Conservation (phyloP, 2,113 vertebrate genomes). For the Sinosuthora webbiana region DNA sequence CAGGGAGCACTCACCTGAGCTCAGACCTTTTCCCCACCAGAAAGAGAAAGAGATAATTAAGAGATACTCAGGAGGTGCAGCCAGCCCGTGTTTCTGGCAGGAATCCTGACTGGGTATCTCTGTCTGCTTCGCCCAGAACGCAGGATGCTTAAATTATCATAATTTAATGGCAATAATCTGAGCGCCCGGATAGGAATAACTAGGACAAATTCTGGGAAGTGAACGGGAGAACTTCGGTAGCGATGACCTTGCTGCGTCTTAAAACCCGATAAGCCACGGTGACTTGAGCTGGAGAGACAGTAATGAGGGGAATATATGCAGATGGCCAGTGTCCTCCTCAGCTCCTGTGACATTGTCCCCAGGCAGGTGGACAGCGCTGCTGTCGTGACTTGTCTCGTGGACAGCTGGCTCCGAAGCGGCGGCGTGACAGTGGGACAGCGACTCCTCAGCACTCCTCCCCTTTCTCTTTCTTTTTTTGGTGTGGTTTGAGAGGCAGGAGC, state of each 20-base stretch:
- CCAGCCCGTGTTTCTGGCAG: slow-evolving; percentile 24
- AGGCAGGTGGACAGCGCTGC: background rate
- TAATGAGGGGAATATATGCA: slow-evolving; percentile 16
- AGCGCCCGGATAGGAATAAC: background rate
- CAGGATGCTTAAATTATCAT: slow-evolving; percentile 48
- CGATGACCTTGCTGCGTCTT: background rate
- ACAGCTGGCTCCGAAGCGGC: background rate
- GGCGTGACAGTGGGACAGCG: background rate
- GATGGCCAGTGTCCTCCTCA: background rate
- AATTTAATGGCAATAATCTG: background rate
- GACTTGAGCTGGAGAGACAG: background rate
- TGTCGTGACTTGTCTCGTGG: background rate
- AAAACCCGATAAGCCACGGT: background rate
- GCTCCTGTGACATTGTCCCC: slow-evolving; percentile 7
- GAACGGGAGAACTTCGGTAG: background rate
- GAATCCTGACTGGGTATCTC: slow-evolving; percentile 7
- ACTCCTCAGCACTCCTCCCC: background rate
- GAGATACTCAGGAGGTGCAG: slow-evolving; percentile 29
- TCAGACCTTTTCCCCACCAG: slow-evolving; percentile 58
- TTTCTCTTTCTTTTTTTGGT: background rate
- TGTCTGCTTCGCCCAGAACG: background rate
- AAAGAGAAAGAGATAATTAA: slow-evolving; percentile 66
- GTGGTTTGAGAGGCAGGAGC: background rate
- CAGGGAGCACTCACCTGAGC: slow-evolving; percentile 53
- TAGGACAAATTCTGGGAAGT: background rate